Evolutionary conservation across 1,140 invertebrate species (phyloP).

Genomic region (Solenopsis invicta): DNA sequence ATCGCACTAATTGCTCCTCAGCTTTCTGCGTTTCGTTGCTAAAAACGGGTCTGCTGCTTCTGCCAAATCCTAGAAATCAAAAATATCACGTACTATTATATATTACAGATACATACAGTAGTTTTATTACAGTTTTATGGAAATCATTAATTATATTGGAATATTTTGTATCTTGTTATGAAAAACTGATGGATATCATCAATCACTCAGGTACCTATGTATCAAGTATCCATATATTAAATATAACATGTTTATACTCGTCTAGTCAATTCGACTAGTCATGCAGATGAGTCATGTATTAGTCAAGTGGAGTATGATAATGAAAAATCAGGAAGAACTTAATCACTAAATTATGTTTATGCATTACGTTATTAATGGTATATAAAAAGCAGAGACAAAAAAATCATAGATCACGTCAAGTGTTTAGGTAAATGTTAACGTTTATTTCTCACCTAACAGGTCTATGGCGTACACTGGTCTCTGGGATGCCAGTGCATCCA

Average conservation of each 20-base stretch:
- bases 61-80: constrained; percentile 92
- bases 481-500: constrained; percentile 92
- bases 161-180: constrained; percentile 19
- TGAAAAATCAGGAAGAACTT: not conserved
- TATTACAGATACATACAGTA: not conserved
- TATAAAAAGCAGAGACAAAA: no score
- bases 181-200: not conserved
- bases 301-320: constrained; percentile 5
- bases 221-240: not conserved
- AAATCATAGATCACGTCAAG: not conserved
- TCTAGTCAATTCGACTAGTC: constrained; percentile 46
- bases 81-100: not conserved
- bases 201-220: not conserved
- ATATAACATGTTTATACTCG: not conserved
- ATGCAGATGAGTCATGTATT: constrained; percentile 57
- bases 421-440: not conserved
- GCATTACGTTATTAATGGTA: no score
- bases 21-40: constrained; percentile 92
- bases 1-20: constrained; percentile 95
- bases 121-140: not conserved
- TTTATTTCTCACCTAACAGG: constrained; percentile 90
- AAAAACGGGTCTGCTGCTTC: constrained; percentile 96
- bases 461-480: constrained; percentile 98
- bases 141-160: not conserved
- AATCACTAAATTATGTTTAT: constrained; percentile 2